Conservation (phyloP, 1,140 invertebrate genomes). For the Saccostrea glomerata region DNA sequence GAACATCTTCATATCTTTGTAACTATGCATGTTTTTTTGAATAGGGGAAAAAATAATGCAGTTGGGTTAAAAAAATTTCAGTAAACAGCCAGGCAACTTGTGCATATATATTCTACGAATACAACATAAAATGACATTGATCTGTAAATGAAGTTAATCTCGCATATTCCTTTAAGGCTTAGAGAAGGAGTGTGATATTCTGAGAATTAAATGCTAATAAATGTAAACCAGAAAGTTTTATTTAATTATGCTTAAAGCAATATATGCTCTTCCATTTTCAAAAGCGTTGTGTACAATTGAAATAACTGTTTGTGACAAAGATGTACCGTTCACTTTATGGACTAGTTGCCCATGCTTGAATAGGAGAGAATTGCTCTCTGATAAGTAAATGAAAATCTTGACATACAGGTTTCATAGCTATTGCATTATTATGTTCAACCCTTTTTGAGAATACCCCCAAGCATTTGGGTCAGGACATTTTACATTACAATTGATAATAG, state of each 20-base stretch:
- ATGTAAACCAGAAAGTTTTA: constrained; percentile 39
- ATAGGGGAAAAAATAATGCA: too few species aligned
- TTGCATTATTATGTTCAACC: constrained; percentile 10
- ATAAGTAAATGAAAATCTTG: constrained; percentile 44
- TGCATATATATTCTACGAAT: too few species aligned
- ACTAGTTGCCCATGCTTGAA: constrained; percentile 55
- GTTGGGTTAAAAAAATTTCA: too few species aligned
- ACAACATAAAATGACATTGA: too few species aligned
- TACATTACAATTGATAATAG: too few species aligned
- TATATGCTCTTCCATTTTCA: constrained; percentile 58
- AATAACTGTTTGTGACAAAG: constrained; percentile 43
- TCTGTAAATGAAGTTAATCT: too few species aligned
- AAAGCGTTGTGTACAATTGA: constrained; percentile 48
- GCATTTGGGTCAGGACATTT: constrained; percentile 48
- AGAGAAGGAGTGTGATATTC: background rate
- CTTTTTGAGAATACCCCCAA: constrained; percentile 35
- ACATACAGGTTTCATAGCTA: constrained; percentile 46
- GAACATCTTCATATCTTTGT: too few species aligned
- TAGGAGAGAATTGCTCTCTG: constrained; percentile 52
- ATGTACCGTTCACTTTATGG: constrained; percentile 56
- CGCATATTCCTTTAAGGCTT: constrained; percentile 30
- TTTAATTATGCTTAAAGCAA: constrained; percentile 54
- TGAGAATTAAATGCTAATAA: constrained; percentile 36
- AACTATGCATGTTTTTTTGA: too few species aligned
- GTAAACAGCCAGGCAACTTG: too few species aligned